Conservation (phyloP, 2,888 invertebrate species). For the Nineta flava region DNA sequence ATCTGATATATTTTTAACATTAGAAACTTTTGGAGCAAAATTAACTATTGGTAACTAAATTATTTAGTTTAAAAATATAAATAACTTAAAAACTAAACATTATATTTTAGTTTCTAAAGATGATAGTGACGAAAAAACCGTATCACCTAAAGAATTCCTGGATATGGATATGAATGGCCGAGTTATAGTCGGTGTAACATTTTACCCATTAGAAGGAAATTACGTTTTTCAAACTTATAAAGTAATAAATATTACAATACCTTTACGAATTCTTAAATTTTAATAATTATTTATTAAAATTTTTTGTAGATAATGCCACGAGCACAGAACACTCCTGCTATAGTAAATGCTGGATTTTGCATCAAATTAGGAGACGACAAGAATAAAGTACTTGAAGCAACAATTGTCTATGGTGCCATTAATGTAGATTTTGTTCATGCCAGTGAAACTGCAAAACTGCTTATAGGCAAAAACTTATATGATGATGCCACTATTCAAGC, state of each 20-base stretch:
- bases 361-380: conserved; percentile 33
- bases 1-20: conserved; percentile 52
- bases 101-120: background rate
- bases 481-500: conserved; percentile 26
- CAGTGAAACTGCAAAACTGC: conserved; percentile 28
- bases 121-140: background rate
- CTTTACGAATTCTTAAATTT: too few relatives aligned
- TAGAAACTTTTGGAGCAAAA: conserved; percentile 42
- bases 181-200: conserved; percentile 29
- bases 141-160: conserved; percentile 23
- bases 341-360: conserved; percentile 55
- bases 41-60: background rate
- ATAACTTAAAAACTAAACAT: background rate
- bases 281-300: background rate
- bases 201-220: conserved; percentile 28
- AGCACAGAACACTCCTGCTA: conserved; percentile 57
- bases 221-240: conserved; percentile 23
- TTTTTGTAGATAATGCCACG: conserved; percentile 49
- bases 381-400: conserved; percentile 30
- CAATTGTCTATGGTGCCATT: conserved; percentile 52
- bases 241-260: conserved; percentile 12
- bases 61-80: background rate
- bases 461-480: conserved; percentile 27
- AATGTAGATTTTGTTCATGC: conserved; percentile 35
- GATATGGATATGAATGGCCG: conserved; percentile 29